Percentiles rank a stretch among this genome's conserved stretches.
phyloP scores from a whole-genome alignment of 2,888 invertebrate species.

The Papilio gigon region DNA sequence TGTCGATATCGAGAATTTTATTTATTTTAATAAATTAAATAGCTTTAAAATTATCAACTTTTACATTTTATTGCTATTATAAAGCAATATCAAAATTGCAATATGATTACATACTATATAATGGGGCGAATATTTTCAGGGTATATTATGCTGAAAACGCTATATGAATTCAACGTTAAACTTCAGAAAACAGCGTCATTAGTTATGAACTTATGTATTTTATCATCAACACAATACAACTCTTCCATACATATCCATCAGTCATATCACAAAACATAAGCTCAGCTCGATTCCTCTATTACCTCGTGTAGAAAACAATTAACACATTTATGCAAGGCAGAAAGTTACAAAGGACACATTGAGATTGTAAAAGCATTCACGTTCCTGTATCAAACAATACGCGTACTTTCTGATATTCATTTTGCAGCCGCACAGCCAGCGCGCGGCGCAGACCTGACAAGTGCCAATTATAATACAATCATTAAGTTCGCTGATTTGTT shows the following conservation, averaged over 20 bases:
- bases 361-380: slow-evolving; percentile 23
- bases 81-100: too few species aligned
- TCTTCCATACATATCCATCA: too few species aligned
- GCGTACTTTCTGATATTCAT: slow-evolving; percentile 20
- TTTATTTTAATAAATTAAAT: neutral
- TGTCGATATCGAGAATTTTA: neutral
- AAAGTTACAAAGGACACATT: slow-evolving; percentile 1
- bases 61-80: too few species aligned
- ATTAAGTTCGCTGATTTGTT: slow-evolving; percentile 25
- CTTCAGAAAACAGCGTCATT: too few species aligned
- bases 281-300: neutral
- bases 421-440: slow-evolving; percentile 18
- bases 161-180: too few species aligned
- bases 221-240: too few species aligned
- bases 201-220: too few species aligned
- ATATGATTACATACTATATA: too few species aligned
- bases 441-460: slow-evolving; percentile 11
- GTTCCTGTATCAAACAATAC: slow-evolving; percentile 23
- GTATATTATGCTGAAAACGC: too few species aligned
- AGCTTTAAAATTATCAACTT: neutral
- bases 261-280: neutral
- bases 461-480: slow-evolving; percentile 29
- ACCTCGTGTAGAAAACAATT: neutral
- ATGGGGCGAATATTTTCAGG: too few species aligned
- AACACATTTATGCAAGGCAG: neutral